Evolutionary conservation across 2,797 vertebrate species (phyloP).

Genomic region (Rhabdomys pumilio): DNA sequence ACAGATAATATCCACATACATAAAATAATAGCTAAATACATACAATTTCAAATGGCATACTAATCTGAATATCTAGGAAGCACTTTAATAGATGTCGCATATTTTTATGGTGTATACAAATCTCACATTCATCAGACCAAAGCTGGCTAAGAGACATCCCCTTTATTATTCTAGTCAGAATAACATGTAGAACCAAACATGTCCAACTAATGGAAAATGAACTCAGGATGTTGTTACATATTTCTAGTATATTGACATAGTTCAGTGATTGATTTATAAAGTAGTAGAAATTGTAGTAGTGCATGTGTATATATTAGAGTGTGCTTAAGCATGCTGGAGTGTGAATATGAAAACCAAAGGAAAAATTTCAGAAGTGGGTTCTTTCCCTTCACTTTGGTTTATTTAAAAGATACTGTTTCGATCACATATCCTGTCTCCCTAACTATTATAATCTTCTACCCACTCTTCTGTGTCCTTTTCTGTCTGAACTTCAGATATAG

Average conservation of each 20-base stretch:
- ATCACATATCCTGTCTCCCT: too few relatives aligned
- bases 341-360: background rate
- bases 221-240: too few relatives aligned
- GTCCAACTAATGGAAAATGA: background rate
- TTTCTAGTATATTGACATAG: background rate
- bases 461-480: background rate
- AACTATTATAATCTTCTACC: background rate
- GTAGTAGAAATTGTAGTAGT: too few relatives aligned
- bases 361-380: background rate
- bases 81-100: background rate
- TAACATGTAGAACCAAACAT: background rate
- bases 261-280: background rate
- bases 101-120: background rate
- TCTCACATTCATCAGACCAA: background rate
- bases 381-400: too few relatives aligned
- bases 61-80: background rate
- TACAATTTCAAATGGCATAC: background rate
- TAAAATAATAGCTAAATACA: background rate
- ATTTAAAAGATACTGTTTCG: background rate
- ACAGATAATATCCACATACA: background rate
- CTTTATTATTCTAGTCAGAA: too few relatives aligned
- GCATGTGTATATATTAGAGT: background rate
- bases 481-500: background rate
- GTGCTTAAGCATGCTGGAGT: background rate
- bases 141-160: too few relatives aligned